Evolutionary conservation across 2,888 invertebrate genomes (phyloP), one percentile per base, ranked within the genome.

Genomic region (Drosophila cracens): DNA sequence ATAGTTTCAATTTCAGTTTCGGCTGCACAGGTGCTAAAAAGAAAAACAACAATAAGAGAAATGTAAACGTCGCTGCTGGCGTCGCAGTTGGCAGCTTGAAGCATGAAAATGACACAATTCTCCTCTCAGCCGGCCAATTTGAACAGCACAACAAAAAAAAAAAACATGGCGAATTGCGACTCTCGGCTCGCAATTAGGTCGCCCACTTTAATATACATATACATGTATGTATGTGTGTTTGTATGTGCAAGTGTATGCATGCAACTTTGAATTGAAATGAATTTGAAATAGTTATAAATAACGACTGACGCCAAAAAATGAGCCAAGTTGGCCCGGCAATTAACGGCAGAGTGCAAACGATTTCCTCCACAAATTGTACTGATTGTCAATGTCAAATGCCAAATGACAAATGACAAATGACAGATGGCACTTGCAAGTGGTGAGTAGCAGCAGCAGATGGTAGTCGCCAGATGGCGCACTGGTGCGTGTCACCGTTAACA

Each of bases 161-260:
- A 62, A 43, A 52, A 40, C 4, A 33, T n/a, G 40, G 59, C 74
- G 51, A 62, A 61, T 62, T 71, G 63, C 67, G 57, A 67, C 75
- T 79, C 79, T 79, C 76, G 46, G 48, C 77, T 79, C 76, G 82
- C 90, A 90, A 87, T 91, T 87, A 80, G 87, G 84, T 87, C 78
- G 78, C 73, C 68, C 91, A 85, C 87, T 90, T 81, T 74, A 74
- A 83, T 81, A 74, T 27, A 18, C 18, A 18, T 25, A 25, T 21
- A 18, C 18, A 18, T 25, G 18, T 21, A 1, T 11, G 18, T 25
- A 25, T 34, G 53, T 18, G 3, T 34, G 31, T n/a, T 4, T 36
- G 53, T 25, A 25, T 25, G 27, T 54, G 36, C 4, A 25, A 46
- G 4, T 46, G 16, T 46, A 27, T 83, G 81, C 79, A 80, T 75